Conservation (phyloP, 2,113 vertebrate species). For the Hypomesus transpacificus region DNA sequence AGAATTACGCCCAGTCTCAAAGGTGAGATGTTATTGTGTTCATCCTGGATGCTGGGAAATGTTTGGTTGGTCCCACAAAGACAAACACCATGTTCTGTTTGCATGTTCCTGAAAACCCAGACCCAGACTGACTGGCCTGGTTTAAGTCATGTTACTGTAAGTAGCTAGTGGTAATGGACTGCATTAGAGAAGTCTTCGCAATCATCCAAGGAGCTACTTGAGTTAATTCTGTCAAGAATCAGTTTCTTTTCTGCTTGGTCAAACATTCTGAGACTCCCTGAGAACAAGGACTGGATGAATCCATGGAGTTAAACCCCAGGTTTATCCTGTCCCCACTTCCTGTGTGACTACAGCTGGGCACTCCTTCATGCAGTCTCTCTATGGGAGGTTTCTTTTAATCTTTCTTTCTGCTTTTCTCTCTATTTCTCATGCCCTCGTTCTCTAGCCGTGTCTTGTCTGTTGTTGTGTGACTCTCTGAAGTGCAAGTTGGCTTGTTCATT, state of each 20-base stretch:
- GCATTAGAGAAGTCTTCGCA: not conserved
- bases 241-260: conserved; percentile 50
- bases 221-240: not conserved
- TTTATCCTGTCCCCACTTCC: not conserved
- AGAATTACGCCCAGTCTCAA: no score
- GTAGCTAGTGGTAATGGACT: conserved; percentile 7
- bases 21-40: no score
- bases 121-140: not conserved
- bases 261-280: conserved; percentile 44
- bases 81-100: conserved; percentile 6
- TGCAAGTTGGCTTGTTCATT: not conserved
- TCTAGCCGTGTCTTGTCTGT: not conserved
- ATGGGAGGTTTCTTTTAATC: conserved; percentile 13
- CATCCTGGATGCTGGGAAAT: no score
- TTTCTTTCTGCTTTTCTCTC: conserved; percentile 1
- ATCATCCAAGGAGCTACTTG: conserved; percentile 7
- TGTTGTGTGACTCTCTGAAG: not conserved
- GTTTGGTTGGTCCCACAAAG: not conserved
- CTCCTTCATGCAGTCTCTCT: conserved; percentile 8
- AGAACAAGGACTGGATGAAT: conserved; percentile 23
- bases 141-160: conserved; percentile 13
- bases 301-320: not conserved
- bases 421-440: not conserved
- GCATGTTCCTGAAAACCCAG: conserved; percentile 18
- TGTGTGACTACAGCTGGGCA: not conserved